Conservation (phyloP, 2,888 invertebrate species). For the Drosophila acutilabella region DNA sequence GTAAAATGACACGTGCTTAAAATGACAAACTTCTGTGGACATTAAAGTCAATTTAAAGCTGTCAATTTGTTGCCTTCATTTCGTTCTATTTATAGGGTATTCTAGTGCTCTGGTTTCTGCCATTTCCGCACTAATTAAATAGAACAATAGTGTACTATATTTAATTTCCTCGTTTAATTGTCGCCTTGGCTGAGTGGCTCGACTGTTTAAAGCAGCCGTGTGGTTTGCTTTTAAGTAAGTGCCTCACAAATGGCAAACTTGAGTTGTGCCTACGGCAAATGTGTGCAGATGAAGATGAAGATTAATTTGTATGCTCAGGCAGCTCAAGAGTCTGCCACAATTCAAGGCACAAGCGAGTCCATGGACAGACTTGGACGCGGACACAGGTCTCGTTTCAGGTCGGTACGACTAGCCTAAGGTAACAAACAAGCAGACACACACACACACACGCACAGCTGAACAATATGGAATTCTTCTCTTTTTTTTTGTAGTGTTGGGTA, state of each 20-base stretch:
- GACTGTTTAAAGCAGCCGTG: constrained; percentile 33
- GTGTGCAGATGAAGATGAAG: constrained; percentile 52
- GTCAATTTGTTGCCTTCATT: no score
- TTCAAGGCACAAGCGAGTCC: constrained; percentile 36
- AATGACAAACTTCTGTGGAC: background rate
- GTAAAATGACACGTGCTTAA: background rate
- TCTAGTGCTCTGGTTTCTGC: background rate
- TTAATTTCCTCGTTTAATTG: constrained; percentile 29
- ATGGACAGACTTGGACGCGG: constrained; percentile 5
- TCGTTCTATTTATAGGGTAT: background rate
- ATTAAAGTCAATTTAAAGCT: background rate
- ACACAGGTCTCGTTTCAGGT: background rate
- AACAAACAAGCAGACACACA: constrained; percentile 40
- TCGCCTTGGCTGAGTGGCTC: constrained; percentile 17
- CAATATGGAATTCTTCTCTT: constrained; percentile 57
- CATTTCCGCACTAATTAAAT: background rate
- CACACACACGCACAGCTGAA: constrained; percentile 18
- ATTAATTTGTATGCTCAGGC: constrained; percentile 71
- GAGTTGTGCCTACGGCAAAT: constrained; percentile 46
- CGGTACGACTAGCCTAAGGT: constrained; percentile 52
- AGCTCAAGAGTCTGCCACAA: constrained; percentile 47
- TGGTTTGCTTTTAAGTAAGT: constrained; percentile 51
- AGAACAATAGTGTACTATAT: background rate
- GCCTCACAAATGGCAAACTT: constrained; percentile 67
- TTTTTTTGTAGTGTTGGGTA: background rate